A percentile compares a stretch with the other conserved stretches of the same genome.
phyloP scores from a whole-genome alignment of 1,140 invertebrate genomes.

The Drosophila parvula region DNA sequence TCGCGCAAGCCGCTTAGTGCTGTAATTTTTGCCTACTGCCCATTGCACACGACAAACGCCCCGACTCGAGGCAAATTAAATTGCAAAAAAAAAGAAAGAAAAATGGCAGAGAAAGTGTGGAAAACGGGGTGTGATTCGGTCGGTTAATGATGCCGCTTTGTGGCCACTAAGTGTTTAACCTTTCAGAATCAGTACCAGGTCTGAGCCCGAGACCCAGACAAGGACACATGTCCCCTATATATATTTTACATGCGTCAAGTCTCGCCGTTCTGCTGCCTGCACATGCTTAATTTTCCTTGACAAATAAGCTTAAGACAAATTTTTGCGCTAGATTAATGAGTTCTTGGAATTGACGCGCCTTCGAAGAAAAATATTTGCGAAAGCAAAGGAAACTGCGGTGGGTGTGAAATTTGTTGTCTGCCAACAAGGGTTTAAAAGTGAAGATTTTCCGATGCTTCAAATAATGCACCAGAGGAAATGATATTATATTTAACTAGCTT shows the following conservation, averaged over 20 bases:
- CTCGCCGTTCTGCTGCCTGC: constrained; percentile 52
- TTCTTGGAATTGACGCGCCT: constrained; percentile 47
- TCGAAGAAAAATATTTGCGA: constrained; percentile 40
- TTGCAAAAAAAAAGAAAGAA: constrained; percentile 54
- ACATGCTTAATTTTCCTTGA: constrained; percentile 65
- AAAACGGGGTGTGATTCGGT: constrained; percentile 1
- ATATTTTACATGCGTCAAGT: constrained; percentile 67
- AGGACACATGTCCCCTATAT: constrained; percentile 36
- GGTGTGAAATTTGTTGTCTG: background rate
- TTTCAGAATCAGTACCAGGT: constrained; percentile 51
- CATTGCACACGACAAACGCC: constrained; percentile 28
- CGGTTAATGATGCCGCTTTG: constrained; percentile 75
- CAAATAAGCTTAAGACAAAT: constrained; percentile 71
- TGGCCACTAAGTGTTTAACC: constrained; percentile 77
- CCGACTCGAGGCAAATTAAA: constrained; percentile 70
- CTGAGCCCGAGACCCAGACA: constrained; percentile 29
- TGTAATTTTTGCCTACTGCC: constrained; percentile 58
- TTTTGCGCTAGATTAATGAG: constrained; percentile 73
- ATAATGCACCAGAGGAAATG: background rate
- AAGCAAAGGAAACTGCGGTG: constrained; percentile 22
- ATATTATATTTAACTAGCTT: background rate
- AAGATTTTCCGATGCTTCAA: background rate
- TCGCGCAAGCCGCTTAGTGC: constrained; percentile 56
- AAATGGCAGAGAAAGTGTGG: constrained; percentile 5
- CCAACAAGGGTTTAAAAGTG: constrained; percentile 3